Conservation (phyloP, 1,140 invertebrate species). For the Drosophila teissieri region DNA sequence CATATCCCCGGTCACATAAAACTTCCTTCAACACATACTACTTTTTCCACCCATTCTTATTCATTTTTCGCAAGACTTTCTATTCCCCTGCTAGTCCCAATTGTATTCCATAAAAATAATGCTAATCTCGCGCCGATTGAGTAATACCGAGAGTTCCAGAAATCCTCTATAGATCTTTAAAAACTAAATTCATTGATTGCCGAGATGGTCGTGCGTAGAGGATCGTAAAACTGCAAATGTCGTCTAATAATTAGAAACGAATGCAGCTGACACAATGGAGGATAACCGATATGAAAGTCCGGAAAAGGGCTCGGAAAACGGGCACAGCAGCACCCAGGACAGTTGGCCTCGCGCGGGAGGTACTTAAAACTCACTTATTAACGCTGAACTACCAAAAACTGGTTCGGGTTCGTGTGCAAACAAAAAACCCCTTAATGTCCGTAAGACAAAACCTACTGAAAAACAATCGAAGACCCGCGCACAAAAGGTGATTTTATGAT, state of each 20-base stretch:
- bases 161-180: constrained; percentile 26
- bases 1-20: neutral
- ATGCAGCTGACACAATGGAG: constrained; percentile 67
- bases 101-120: constrained; percentile 27
- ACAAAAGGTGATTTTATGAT: constrained; percentile 64
- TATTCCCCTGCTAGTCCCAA: constrained; percentile 29
- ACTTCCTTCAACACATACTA: no score
- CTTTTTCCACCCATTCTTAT: neutral
- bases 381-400: constrained; percentile 48
- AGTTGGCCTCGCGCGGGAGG: constrained; percentile 46
- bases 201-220: constrained; percentile 5
- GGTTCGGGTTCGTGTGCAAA: constrained; percentile 57
- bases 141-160: constrained; percentile 46
- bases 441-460: constrained; percentile 68
- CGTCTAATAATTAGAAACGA: constrained; percentile 70
- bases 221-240: constrained; percentile 40
- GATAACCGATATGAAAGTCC: constrained; percentile 16
- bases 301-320: constrained; percentile 30
- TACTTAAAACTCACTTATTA: constrained; percentile 75
- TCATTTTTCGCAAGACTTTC: constrained; percentile 2
- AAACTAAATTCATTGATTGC: constrained; percentile 68
- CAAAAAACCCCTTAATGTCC: constrained; percentile 79
- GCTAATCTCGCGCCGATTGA: constrained; percentile 56
- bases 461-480: constrained; percentile 64
- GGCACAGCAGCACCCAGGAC: constrained; percentile 16